These are phyloP conservation scores for Upupa epops DNA, from an alignment of 2,113 vertebrate genomes.

Conservation along the genomic window DNA sequence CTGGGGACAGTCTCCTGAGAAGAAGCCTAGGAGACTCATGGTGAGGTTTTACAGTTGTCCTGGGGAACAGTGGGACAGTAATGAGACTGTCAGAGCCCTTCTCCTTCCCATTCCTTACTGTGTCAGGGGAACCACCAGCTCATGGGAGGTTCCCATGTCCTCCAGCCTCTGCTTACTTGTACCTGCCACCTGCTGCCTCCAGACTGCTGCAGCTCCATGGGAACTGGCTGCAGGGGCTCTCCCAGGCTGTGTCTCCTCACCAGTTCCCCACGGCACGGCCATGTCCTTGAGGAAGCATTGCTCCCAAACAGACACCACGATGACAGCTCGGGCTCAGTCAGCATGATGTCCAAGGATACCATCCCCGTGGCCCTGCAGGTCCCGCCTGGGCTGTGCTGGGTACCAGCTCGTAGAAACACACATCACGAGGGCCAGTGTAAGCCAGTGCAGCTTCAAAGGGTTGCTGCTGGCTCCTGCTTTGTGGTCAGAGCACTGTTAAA, in stretches of 20 bases:
- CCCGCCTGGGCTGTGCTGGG: background rate
- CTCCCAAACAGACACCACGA: rapidly evolving
- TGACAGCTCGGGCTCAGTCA: background rate
- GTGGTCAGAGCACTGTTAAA: background rate
- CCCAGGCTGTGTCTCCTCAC: background rate
- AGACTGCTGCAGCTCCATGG: background rate
- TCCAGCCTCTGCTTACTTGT: background rate
- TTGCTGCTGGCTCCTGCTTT: background rate
- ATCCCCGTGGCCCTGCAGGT: background rate
- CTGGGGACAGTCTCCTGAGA: background rate
- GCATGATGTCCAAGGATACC: background rate
- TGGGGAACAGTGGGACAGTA: background rate
- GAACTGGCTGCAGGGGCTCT: background rate
- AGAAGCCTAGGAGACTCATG: background rate
- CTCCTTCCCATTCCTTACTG: background rate
- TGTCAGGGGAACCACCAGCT: background rate
- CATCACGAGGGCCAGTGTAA: rapidly evolving
- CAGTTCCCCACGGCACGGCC: background rate
- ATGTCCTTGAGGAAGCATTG: background rate
- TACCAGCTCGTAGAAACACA: background rate
- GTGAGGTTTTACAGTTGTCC: background rate
- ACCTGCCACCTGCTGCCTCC: background rate
- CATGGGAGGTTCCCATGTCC: rapidly evolving
- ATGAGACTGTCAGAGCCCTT: background rate
- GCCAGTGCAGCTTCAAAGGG: background rate